A percentile compares a stretch with the other conserved stretches of the same genome.
Evolutionary conservation across 2,888 invertebrate species (phyloP).

Genomic region (Noctua comes): DNA sequence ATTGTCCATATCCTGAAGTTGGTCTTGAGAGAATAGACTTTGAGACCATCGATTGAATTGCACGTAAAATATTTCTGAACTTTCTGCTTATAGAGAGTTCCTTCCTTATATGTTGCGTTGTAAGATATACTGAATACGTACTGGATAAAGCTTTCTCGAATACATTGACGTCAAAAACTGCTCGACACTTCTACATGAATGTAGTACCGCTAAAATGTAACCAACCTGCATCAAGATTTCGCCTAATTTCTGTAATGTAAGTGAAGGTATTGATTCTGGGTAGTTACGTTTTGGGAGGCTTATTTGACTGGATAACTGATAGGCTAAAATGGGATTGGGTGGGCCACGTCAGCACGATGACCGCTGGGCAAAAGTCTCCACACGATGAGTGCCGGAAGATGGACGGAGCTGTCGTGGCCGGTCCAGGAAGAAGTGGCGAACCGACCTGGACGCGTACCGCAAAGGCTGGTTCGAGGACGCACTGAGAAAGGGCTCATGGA

Average conservation of each 20-base stretch:
- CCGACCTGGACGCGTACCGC: too few species aligned
- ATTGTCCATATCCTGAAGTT: constrained; percentile 7
- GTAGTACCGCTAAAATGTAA: too few species aligned
- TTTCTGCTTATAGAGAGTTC: constrained; percentile 1
- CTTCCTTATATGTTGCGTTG: background rate
- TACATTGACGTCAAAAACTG: background rate
- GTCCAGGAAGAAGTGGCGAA: too few species aligned
- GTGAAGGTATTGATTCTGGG: background rate
- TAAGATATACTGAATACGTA: background rate
- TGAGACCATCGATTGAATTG: constrained; percentile 17
- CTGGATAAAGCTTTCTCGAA: background rate
- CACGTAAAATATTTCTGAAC: constrained; percentile 21
- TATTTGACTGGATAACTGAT: too few species aligned
- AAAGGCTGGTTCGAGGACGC: too few species aligned
- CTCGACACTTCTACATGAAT: background rate
- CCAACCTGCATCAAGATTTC: background rate
- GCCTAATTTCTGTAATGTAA: background rate
- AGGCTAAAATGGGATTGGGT: too few species aligned
- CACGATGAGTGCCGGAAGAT: too few species aligned
- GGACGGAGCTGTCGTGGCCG: too few species aligned
- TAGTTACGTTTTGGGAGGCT: background rate
- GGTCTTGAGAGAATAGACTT: background rate
- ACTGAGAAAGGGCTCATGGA: too few species aligned
- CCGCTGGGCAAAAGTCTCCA: too few species aligned
- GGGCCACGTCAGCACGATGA: too few species aligned